These are phyloP conservation scores for Thyatira batis DNA, from an alignment of 2,888 invertebrate species.

Conservation along the genomic window DNA sequence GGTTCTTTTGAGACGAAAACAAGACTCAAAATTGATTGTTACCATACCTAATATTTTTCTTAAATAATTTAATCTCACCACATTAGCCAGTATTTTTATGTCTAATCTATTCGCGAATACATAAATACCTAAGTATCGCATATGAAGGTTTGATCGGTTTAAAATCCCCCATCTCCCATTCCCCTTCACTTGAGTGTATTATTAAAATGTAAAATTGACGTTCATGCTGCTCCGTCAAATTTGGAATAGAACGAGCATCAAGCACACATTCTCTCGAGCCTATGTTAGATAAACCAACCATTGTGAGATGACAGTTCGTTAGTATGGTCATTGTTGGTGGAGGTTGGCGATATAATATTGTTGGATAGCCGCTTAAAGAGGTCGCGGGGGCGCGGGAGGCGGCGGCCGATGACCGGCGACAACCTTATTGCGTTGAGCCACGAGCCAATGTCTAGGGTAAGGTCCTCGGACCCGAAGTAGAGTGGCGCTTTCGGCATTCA, in stretches of 20 bases:
- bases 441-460: constrained; percentile 76
- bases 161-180: not conserved
- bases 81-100: too few relatives aligned
- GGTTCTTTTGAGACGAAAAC: too few relatives aligned
- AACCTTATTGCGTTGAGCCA: constrained; percentile 62
- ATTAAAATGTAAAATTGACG: not conserved
- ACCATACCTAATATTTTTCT: too few relatives aligned
- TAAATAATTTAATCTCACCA: too few relatives aligned
- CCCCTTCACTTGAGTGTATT: not conserved
- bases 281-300: constrained; percentile 44
- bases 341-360: constrained; percentile 51
- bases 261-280: constrained; percentile 38
- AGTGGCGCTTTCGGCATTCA: constrained; percentile 49
- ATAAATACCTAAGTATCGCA: too few relatives aligned
- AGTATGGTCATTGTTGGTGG: constrained; percentile 39
- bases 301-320: constrained; percentile 38
- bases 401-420: constrained; percentile 74
- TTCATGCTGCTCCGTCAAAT: constrained; percentile 24
- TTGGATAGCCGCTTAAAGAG: constrained; percentile 64
- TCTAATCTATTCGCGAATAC: too few relatives aligned
- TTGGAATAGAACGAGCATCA: constrained; percentile 33
- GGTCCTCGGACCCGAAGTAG: constrained; percentile 65
- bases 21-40: too few relatives aligned
- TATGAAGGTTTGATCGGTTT: too few relatives aligned
- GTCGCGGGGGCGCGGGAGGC: constrained; percentile 61